These are phyloP conservation scores for Cyclina sinensis DNA, from an alignment of 1,140 invertebrate species.

Conservation along the genomic window DNA sequence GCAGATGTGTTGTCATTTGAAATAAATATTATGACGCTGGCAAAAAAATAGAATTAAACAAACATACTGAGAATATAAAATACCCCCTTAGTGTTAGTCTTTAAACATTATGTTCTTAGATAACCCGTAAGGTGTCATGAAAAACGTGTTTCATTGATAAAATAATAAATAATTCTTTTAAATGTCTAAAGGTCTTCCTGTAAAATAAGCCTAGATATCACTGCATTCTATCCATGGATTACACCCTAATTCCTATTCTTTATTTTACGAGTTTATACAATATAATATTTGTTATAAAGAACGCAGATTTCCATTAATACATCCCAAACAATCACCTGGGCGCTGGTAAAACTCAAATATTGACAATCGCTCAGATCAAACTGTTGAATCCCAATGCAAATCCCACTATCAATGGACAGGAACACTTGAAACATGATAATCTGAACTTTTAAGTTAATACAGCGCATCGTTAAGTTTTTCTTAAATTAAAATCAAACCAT, in stretches of 20 bases:
- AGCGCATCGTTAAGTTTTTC: slow-evolving; percentile 15
- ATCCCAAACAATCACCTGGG: not conserved
- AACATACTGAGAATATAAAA: not conserved
- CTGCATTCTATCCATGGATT: not conserved
- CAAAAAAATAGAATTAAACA: not conserved
- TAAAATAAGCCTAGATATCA: not conserved
- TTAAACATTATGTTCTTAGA: not conserved
- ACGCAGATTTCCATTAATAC: slow-evolving; percentile 1
- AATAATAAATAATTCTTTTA: not conserved
- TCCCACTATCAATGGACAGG: slow-evolving; percentile 20
- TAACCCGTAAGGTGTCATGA: not conserved
- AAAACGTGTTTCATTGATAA: not conserved
- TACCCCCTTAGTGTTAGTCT: slow-evolving; percentile 22
- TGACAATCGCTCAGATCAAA: slow-evolving; percentile 33
- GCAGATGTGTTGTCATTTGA: not conserved
- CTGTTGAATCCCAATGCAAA: not conserved
- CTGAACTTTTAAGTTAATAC: slow-evolving; percentile 23
- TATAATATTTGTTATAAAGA: not conserved
- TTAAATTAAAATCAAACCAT: slow-evolving; percentile 50
- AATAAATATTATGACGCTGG: not conserved
- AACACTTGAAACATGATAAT: slow-evolving; percentile 24
- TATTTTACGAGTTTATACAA: not conserved
- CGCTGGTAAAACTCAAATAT: slow-evolving; percentile 17
- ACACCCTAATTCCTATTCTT: not conserved
- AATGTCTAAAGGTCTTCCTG: not conserved